These are phyloP conservation scores for Equus przewalskii DNA, from an alignment of 2,113 vertebrate genomes.

Conservation along the genomic window DNA sequence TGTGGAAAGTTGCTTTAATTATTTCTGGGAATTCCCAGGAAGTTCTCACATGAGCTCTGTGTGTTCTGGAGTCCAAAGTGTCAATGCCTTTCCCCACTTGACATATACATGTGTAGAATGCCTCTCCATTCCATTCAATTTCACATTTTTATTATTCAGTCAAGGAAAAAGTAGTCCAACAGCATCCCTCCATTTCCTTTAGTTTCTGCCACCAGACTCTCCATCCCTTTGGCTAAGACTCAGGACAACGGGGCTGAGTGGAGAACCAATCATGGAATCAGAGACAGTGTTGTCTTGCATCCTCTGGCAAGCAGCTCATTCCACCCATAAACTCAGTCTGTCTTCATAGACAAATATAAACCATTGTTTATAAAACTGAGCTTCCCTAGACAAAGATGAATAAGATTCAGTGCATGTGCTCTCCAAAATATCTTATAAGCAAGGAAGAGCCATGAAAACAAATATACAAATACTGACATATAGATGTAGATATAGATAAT, in stretches of 20 bases:
- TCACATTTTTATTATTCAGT: background rate
- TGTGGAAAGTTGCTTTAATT: background rate
- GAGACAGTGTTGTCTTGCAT: background rate
- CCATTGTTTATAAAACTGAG: background rate
- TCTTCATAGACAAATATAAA: background rate
- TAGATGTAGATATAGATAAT: too few relatives aligned
- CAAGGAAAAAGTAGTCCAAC: background rate
- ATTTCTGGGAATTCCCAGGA: background rate
- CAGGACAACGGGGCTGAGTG: background rate
- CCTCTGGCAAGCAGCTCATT: background rate
- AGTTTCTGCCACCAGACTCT: background rate
- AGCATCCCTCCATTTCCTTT: background rate
- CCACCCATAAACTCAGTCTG: background rate
- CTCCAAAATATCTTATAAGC: background rate
- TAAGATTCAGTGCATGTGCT: background rate
- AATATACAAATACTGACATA: background rate
- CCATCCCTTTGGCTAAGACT: background rate
- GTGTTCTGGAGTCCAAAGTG: background rate
- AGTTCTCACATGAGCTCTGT: background rate
- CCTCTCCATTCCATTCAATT: background rate
- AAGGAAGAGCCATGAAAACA: background rate
- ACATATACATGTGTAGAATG: background rate
- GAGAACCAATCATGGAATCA: background rate
- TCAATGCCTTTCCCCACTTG: background rate
- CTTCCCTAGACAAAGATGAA: background rate